phyloP scores from a whole-genome alignment of 2,113 vertebrate genomes.

The Labrus mixtus region DNA sequence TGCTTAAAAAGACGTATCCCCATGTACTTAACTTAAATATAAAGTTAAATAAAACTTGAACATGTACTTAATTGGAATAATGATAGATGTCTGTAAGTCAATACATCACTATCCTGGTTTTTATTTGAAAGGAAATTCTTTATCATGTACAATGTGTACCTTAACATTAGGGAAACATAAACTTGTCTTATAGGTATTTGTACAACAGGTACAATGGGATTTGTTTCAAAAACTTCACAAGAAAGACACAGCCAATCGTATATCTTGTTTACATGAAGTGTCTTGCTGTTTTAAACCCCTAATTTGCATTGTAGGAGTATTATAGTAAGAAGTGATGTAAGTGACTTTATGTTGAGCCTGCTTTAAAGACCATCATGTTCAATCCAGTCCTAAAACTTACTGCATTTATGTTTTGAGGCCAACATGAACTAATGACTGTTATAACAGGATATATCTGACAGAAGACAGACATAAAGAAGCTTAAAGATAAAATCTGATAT shows the following conservation, averaged over 20 bases:
- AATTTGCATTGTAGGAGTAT: not conserved
- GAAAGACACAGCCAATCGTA: no score
- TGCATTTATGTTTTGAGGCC: not conserved
- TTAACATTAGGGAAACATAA: no score
- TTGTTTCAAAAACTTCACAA: no score
- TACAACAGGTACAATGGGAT: no score
- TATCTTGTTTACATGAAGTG: not conserved
- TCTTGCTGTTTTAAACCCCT: not conserved
- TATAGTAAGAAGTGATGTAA: not conserved
- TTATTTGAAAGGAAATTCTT: no score
- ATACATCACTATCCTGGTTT: no score
- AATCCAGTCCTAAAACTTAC: not conserved
- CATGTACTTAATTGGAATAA: no score
- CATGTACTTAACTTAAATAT: no score
- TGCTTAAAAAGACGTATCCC: no score
- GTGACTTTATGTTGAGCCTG: slow-evolving; percentile 12
- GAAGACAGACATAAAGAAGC: slow-evolving; percentile 5
- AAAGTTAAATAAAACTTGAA: no score
- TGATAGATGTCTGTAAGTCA: no score
- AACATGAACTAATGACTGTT: not conserved
- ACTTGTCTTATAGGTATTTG: no score
- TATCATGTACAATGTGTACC: not conserved
- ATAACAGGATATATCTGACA: not conserved
- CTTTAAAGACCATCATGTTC: not conserved
- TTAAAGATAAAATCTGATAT: slow-evolving; percentile 9